Evolutionary conservation across 2,113 vertebrate genomes (phyloP).

Genomic region (Grus americana): DNA sequence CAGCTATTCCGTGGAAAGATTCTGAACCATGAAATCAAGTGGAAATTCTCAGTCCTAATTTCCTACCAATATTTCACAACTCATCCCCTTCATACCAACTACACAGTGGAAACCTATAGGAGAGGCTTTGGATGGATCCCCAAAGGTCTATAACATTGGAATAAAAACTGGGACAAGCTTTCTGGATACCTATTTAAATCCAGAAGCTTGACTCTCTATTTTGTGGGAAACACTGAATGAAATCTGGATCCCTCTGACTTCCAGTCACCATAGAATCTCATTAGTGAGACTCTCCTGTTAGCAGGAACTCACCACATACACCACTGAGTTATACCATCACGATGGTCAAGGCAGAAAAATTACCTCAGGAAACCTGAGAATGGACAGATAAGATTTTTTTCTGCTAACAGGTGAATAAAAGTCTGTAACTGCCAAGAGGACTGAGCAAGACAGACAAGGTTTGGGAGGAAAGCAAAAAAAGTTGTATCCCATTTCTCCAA

Average conservation of each 20-base stretch:
- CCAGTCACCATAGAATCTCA: neutral
- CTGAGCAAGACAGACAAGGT: neutral
- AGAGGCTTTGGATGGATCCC: neutral
- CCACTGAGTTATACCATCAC: rapidly evolving
- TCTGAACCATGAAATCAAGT: neutral
- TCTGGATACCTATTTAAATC: neutral
- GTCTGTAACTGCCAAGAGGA: neutral
- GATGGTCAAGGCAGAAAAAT: neutral
- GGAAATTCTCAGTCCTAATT: neutral
- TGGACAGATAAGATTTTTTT: neutral
- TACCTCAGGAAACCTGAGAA: neutral
- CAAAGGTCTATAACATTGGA: neutral
- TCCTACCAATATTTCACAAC: neutral
- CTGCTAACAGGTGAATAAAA: neutral
- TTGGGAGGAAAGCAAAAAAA: neutral
- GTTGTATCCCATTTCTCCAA: neutral
- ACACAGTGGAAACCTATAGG: neutral
- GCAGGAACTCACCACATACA: neutral
- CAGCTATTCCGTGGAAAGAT: neutral
- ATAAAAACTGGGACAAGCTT: neutral
- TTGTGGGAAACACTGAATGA: neutral
- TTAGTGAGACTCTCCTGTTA: neutral
- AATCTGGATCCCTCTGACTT: neutral
- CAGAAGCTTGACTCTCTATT: neutral
- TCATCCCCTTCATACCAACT: neutral